Percentiles rank a stretch among this genome's conserved stretches.
Evolutionary conservation across 2,113 vertebrate genomes (phyloP).

Genomic region (Dasypus novemcinctus): DNA sequence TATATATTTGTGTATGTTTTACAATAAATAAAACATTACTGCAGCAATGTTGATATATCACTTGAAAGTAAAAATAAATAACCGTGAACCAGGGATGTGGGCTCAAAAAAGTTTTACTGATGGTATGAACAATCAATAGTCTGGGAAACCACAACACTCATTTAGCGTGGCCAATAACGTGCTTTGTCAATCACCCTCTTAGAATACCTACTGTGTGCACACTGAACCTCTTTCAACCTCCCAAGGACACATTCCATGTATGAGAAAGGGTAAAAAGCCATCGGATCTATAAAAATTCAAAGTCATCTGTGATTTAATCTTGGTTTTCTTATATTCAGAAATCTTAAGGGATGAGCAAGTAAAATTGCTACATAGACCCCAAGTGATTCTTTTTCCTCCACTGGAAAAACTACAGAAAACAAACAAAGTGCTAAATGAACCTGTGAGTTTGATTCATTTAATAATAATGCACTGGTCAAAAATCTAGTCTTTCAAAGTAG

Average conservation of each 20-base stretch:
- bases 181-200: not conserved
- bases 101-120: not conserved
- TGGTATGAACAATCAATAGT: not conserved
- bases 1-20: not conserved
- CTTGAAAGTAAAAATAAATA: not conserved
- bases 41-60: not conserved
- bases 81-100: not conserved
- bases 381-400: not conserved
- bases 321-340: not conserved
- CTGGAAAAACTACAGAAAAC: not conserved
- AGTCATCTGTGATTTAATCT: not conserved
- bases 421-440: not conserved
- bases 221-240: fast-evolving
- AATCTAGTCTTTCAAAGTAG: not conserved
- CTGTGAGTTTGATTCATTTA: not conserved
- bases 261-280: not conserved
- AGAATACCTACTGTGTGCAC: not conserved
- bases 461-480: fast-evolving
- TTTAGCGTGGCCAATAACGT: fast-evolving
- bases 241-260: not conserved
- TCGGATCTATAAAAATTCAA: not conserved
- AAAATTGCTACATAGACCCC: not conserved
- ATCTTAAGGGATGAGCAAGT: not conserved
- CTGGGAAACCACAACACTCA: not conserved
- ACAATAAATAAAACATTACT: not conserved